Evolutionary conservation across 1,140 invertebrate species (phyloP).

Genomic region (Drusus annulatus): DNA sequence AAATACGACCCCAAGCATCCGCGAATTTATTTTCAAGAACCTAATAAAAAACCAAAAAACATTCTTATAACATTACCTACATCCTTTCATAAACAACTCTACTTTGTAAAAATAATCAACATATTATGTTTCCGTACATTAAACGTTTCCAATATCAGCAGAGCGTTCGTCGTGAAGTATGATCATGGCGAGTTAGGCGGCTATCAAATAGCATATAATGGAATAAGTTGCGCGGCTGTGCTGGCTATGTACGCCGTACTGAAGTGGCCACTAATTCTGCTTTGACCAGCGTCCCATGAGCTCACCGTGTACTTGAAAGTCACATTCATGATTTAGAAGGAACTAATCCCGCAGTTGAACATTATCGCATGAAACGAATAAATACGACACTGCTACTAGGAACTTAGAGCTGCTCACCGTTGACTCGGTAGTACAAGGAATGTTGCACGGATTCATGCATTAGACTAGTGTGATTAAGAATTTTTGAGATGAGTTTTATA

Average conservation of each 20-base stretch:
- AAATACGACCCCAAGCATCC: not conserved
- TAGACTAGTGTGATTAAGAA: too few species aligned
- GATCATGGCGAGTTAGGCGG: not conserved
- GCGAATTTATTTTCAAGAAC: not conserved
- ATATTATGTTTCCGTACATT: not conserved
- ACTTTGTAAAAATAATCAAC: not conserved
- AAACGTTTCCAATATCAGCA: slow-evolving; percentile 1
- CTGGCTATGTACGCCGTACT: not conserved
- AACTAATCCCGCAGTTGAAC: slow-evolving; percentile 27
- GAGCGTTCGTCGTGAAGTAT: slow-evolving; percentile 4
- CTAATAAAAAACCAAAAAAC: too few species aligned
- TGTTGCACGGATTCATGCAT: too few species aligned
- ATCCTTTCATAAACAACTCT: too few species aligned
- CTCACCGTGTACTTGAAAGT: slow-evolving; percentile 32
- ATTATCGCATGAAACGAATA: slow-evolving; percentile 20
- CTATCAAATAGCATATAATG: slow-evolving; percentile 41
- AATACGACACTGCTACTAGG: not conserved
- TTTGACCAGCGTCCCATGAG: slow-evolving; percentile 50
- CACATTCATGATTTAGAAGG: slow-evolving; percentile 39
- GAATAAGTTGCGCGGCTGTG: slow-evolving; percentile 31
- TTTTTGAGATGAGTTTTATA: too few species aligned
- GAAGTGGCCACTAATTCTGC: slow-evolving; percentile 39
- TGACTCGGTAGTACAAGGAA: too few species aligned
- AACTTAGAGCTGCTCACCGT: not conserved
- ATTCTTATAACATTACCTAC: too few species aligned